phyloP scores from a whole-genome alignment of 2,888 invertebrate species.

The Lasioglossum figueresi region DNA sequence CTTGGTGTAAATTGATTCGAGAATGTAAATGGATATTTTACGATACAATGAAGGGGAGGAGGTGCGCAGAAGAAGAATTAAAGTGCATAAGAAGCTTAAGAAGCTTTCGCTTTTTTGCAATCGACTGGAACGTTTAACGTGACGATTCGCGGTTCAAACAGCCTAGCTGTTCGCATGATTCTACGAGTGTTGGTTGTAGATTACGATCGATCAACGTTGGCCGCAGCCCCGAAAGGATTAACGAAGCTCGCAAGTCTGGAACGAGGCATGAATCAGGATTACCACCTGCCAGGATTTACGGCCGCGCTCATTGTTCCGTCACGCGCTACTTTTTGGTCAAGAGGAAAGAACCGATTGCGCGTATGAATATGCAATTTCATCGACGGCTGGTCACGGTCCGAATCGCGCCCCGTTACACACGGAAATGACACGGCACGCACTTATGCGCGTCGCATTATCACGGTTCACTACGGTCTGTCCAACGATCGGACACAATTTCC shows the following conservation, averaged over 20 bases:
- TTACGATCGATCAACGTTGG: conserved; percentile 50
- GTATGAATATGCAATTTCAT: conserved; percentile 66
- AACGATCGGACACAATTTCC: background rate
- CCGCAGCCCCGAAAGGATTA: conserved; percentile 53
- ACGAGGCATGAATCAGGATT: conserved; percentile 70
- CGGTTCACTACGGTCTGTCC: background rate
- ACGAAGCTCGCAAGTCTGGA: conserved; percentile 59
- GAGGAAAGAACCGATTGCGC: conserved; percentile 36
- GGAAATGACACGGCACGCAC: background rate
- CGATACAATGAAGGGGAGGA: background rate
- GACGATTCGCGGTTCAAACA: background rate
- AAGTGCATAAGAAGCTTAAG: background rate
- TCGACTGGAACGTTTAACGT: background rate
- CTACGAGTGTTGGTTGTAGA: conserved; percentile 46
- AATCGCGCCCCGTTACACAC: conserved; percentile 25
- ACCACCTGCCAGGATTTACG: conserved; percentile 67
- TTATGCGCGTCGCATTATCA: conserved; percentile 15
- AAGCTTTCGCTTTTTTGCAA: background rate
- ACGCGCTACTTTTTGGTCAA: conserved; percentile 48
- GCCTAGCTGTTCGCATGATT: conserved; percentile 5
- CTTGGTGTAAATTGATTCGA: background rate
- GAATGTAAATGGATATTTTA: background rate
- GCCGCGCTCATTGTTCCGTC: conserved; percentile 36
- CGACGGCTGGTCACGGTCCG: conserved; percentile 46
- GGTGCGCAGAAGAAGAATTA: background rate